phyloP scores from a whole-genome alignment of 2,113 vertebrate genomes.

The Arvicanthis niloticus region DNA sequence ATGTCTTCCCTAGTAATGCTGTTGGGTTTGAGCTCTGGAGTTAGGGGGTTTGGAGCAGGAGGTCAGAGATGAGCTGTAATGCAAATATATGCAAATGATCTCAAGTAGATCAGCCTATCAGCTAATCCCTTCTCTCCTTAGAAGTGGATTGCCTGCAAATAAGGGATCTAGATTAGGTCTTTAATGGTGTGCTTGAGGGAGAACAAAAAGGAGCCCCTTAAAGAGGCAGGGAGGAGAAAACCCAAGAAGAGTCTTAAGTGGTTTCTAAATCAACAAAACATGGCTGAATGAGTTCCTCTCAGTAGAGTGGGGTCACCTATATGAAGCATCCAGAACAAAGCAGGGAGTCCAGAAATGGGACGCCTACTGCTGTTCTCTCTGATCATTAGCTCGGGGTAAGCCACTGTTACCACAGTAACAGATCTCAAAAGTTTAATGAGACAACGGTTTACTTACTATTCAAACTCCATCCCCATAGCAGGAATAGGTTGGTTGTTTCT shows the following conservation, averaged over 20 bases:
- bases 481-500: neutral
- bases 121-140: neutral
- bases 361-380: neutral
- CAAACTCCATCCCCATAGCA: neutral
- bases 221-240: too few species aligned
- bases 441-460: rapidly evolving
- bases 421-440: neutral
- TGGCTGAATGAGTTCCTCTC: neutral
- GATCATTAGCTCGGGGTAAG: neutral
- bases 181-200: rapidly evolving
- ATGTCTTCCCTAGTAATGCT: neutral
- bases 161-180: neutral
- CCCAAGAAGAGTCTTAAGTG: neutral
- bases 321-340: too few species aligned
- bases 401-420: too few species aligned
- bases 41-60: neutral
- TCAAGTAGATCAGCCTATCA: too few species aligned
- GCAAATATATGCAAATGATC: neutral
- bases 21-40: neutral
- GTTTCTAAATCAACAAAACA: neutral
- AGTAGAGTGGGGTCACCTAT: neutral
- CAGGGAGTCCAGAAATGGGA: neutral
- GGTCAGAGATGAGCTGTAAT: neutral
- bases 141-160: neutral
- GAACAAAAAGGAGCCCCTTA: neutral